A percentile compares a stretch with the other conserved stretches of the same genome.
Conservation (phyloP, 2,113 vertebrate species). For the Atlantisia rogersi region DNA sequence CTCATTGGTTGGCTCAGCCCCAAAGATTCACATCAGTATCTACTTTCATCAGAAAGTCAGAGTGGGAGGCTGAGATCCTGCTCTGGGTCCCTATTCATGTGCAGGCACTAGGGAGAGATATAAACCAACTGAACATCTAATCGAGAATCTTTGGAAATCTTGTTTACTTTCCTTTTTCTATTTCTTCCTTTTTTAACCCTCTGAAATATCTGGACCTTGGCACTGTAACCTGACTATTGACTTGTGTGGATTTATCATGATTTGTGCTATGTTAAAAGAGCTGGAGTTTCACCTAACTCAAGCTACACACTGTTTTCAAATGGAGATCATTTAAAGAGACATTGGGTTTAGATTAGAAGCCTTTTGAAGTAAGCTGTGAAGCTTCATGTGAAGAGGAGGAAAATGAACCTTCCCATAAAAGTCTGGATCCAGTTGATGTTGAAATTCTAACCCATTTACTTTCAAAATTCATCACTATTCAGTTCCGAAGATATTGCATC, state of each 20-base stretch:
- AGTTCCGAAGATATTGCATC: constrained; percentile 3
- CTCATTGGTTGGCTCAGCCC: neutral
- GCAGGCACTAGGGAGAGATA: neutral
- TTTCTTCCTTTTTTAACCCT: neutral
- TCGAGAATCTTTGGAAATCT: neutral
- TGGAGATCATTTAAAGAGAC: neutral
- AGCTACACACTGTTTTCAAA: neutral
- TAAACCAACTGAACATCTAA: constrained; percentile 12
- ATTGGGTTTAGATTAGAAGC: neutral
- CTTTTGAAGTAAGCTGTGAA: neutral
- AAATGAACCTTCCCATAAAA: neutral
- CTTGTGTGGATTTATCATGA: neutral
- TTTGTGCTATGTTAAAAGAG: neutral
- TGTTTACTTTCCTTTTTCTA: neutral
- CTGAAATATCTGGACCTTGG: neutral
- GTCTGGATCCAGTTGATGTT: neutral
- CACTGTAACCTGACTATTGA: neutral
- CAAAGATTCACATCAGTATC: neutral
- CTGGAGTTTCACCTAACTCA: neutral
- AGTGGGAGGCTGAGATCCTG: constrained; percentile 48
- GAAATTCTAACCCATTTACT: neutral
- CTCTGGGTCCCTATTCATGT: neutral
- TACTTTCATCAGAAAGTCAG: constrained; percentile 7
- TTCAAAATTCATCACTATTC: constrained; percentile 14
- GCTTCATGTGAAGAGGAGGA: neutral